Conservation (phyloP, 2,888 invertebrate genomes). For the Perizoma flavofasciatum region DNA sequence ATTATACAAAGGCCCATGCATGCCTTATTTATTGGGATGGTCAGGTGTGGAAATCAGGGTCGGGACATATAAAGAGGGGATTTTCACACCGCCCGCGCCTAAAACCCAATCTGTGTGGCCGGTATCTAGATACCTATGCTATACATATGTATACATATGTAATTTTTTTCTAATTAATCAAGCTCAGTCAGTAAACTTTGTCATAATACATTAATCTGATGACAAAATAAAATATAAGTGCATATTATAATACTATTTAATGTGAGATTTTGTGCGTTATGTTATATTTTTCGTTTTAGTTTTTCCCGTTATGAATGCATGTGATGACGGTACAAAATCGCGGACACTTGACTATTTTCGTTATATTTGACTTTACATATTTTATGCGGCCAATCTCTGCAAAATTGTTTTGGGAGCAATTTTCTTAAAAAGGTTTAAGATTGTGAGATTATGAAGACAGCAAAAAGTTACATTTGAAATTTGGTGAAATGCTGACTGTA, state of each 20-base stretch:
- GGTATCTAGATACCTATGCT: background rate
- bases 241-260: background rate
- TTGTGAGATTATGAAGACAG: slow-evolving; percentile 8
- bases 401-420: slow-evolving; percentile 33
- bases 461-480: too few species aligned
- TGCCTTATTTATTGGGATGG: slow-evolving; percentile 19
- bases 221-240: too few species aligned
- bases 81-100: slow-evolving; percentile 14
- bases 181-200: too few species aligned
- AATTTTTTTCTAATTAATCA: too few species aligned
- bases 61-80: slow-evolving; percentile 4
- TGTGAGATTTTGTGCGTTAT: background rate
- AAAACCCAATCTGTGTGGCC: background rate
- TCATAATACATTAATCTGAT: too few species aligned
- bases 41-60: slow-evolving; percentile 4
- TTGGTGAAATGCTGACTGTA: too few species aligned
- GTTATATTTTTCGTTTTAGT: background rate
- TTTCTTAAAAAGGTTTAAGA: slow-evolving; percentile 27
- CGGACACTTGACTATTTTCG: slow-evolving; percentile 34
- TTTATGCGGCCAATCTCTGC: slow-evolving; percentile 38
- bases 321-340: slow-evolving; percentile 21
- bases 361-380: slow-evolving; percentile 43
- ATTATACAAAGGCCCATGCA: slow-evolving; percentile 1
- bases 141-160: too few species aligned
- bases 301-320: slow-evolving; percentile 3